Evolutionary conservation across 2,797 vertebrate genomes (phyloP).

Genomic region (Ctenopoma multispine): DNA sequence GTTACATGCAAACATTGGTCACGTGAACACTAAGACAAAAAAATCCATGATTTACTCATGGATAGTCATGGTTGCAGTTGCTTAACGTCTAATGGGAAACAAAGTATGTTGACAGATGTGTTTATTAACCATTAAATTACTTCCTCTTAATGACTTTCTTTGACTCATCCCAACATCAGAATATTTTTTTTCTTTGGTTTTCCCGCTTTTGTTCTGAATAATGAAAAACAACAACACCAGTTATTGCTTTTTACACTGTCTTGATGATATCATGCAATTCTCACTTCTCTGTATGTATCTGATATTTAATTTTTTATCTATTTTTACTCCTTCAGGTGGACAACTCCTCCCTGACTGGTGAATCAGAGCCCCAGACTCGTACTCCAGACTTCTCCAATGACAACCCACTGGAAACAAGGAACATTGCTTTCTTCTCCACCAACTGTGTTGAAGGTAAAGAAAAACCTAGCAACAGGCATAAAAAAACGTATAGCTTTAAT

Average conservation of each 20-base stretch:
- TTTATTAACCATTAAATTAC: not conserved
- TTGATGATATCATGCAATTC: not conserved
- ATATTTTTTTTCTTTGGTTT: not conserved
- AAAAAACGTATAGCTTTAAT: no score
- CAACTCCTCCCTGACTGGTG: conserved; percentile 97
- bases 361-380: conserved; percentile 96
- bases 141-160: conserved; percentile 8
- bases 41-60: not conserved
- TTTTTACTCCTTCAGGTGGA: conserved; percentile 87
- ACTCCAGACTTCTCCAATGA: conserved; percentile 96
- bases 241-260: not conserved
- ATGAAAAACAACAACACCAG: not conserved
- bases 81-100: not conserved
- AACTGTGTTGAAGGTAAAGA: conserved; percentile 97
- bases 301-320: not conserved
- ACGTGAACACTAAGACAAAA: no score
- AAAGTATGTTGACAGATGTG: not conserved
- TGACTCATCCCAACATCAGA: no score
- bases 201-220: not conserved
- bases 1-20: no score
- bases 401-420: conserved; percentile 95
- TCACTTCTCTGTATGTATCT: no score
- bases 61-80: not conserved
- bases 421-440: conserved; percentile 97
- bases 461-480: not conserved